A percentile compares a stretch with the other conserved stretches of the same genome.
These are phyloP conservation scores for Glareola pratincola DNA, from an alignment of 2,113 vertebrate species.

Conservation along the genomic window DNA sequence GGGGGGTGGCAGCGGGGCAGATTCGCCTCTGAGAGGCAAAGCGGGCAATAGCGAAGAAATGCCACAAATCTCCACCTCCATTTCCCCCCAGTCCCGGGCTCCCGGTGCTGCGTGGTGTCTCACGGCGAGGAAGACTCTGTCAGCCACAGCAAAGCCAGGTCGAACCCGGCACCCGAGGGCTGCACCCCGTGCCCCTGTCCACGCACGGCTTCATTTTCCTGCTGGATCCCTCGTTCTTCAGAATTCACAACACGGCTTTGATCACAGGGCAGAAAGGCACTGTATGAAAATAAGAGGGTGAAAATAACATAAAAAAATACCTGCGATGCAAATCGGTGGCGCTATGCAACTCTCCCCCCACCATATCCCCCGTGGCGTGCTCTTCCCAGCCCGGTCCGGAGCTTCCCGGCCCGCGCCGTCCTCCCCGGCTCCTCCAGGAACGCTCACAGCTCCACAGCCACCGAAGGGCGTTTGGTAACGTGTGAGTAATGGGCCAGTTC, in stretches of 20 bases:
- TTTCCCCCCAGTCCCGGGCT: background rate
- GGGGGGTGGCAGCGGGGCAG: background rate
- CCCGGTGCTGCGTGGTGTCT: background rate
- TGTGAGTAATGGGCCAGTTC: background rate
- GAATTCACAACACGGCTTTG: fast-evolving
- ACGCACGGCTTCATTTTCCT: fast-evolving
- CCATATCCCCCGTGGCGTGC: fast-evolving
- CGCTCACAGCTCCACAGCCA: background rate
- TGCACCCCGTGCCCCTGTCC: fast-evolving
- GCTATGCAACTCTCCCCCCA: fast-evolving
- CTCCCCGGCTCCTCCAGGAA: background rate
- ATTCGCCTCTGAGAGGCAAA: background rate
- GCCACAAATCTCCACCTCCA: background rate
- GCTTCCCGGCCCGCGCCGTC: background rate
- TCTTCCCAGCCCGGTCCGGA: background rate
- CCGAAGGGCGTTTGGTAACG: fast-evolving
- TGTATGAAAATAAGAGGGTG: fast-evolving
- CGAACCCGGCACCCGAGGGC: background rate
- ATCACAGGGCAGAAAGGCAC: fast-evolving
- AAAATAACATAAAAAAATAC: no score
- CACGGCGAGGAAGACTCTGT: fast-evolving
- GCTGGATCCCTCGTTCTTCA: fast-evolving
- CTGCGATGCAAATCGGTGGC: fast-evolving
- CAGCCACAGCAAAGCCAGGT: fast-evolving
- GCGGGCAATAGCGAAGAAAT: fast-evolving